phyloP scores from a whole-genome alignment of 2,113 vertebrate genomes.

The Sapajus apella region DNA sequence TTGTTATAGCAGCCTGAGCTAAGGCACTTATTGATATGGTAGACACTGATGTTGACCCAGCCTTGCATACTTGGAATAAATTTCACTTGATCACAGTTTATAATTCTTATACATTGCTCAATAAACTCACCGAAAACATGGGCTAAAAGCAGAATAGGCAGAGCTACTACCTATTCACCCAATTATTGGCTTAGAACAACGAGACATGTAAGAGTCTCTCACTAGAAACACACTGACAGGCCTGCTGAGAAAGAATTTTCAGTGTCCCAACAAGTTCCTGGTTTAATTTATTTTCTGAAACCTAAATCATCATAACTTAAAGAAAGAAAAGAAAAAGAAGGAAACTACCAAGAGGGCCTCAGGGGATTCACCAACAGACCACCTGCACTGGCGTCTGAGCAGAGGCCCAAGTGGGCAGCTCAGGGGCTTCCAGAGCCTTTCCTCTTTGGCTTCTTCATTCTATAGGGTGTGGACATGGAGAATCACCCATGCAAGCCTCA shows the following conservation, averaged over 20 bases:
- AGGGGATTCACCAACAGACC: background rate
- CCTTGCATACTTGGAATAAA: background rate
- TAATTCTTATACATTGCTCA: background rate
- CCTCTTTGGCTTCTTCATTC: background rate
- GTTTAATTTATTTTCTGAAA: constrained; percentile 3
- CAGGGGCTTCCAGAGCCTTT: background rate
- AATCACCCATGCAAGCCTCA: background rate
- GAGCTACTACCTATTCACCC: background rate
- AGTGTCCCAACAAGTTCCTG: background rate
- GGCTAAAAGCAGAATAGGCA: background rate
- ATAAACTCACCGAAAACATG: background rate
- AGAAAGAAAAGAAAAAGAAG: background rate
- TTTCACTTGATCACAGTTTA: background rate
- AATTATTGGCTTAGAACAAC: background rate
- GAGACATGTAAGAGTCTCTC: background rate
- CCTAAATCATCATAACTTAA: background rate
- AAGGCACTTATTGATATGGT: background rate
- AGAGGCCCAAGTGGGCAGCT: background rate
- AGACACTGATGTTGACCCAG: background rate
- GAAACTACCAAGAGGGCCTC: background rate
- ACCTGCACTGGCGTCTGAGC: background rate
- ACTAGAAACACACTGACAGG: background rate
- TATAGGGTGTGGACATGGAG: background rate
- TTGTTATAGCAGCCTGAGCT: background rate
- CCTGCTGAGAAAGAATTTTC: background rate